These are phyloP conservation scores for Seladonia tumulorum DNA, from an alignment of 2,888 invertebrate genomes.

Conservation along the genomic window DNA sequence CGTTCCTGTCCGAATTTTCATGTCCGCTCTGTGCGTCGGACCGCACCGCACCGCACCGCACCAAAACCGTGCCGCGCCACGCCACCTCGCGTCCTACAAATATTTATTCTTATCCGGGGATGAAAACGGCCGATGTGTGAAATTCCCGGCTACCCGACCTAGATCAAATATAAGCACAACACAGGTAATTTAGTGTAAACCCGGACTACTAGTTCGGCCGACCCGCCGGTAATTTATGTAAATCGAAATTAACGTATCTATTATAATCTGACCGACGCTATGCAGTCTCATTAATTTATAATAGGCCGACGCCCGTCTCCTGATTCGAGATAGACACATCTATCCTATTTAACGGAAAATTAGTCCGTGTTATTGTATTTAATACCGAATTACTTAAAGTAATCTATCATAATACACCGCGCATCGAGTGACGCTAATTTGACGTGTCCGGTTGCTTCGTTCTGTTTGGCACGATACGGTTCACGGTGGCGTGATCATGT, in stretches of 20 bases:
- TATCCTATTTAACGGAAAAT: slow-evolving; percentile 11
- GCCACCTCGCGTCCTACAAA: background rate
- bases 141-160: background rate
- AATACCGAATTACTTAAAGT: background rate
- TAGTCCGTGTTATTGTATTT: background rate
- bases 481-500: background rate
- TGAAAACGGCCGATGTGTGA: background rate
- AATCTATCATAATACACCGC: background rate
- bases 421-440: background rate
- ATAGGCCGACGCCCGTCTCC: slow-evolving; percentile 3
- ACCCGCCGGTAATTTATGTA: background rate
- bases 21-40: background rate
- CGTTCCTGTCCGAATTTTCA: background rate
- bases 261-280: background rate
- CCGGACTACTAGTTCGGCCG: background rate
- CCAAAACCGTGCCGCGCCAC: too few species aligned
- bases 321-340: background rate
- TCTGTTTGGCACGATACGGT: background rate
- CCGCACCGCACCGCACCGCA: background rate
- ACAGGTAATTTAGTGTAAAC: slow-evolving; percentile 8
- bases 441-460: background rate
- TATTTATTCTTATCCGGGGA: slow-evolving; percentile 1
- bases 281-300: background rate
- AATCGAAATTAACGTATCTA: background rate
- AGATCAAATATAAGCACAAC: slow-evolving; percentile 10